A percentile compares a stretch with the other conserved stretches of the same genome.
Conservation (phyloP, 2,888 invertebrate genomes). For the Amphiduros pacificus region DNA sequence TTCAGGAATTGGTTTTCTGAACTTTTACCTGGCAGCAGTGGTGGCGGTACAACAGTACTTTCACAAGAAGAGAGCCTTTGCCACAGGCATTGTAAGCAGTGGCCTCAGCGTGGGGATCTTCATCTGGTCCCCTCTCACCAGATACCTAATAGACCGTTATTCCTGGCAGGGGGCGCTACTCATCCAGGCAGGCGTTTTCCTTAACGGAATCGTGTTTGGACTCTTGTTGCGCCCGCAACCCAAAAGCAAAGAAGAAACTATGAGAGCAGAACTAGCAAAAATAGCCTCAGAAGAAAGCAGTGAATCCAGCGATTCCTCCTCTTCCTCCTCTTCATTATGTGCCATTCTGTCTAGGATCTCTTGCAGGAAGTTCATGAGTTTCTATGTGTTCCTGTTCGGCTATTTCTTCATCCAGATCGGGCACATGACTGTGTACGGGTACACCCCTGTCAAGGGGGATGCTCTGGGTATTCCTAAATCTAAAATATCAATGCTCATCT, state of each 20-base stretch:
- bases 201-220: background rate
- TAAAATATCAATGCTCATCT: background rate
- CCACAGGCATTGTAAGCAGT: background rate
- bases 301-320: background rate
- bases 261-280: background rate
- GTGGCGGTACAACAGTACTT: background rate
- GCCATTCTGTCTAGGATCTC: no score
- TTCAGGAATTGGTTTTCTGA: background rate
- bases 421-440: background rate
- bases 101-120: background rate
- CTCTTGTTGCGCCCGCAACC: background rate
- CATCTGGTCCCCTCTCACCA: background rate
- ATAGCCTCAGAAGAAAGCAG: background rate
- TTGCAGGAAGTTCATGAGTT: background rate
- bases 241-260: background rate
- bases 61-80: conserved; percentile 1
- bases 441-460: conserved; percentile 1
- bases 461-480: background rate
- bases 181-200: background rate
- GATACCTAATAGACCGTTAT: background rate
- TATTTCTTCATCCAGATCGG: background rate
- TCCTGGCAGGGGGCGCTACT: conserved; percentile 1
- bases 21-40: background rate
- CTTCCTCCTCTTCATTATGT: no score
- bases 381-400: background rate